Evolutionary conservation across 2,113 vertebrate genomes (phyloP), one percentile per base, ranked within the genome.

Genomic region (Odocoileus hemionus): DNA sequence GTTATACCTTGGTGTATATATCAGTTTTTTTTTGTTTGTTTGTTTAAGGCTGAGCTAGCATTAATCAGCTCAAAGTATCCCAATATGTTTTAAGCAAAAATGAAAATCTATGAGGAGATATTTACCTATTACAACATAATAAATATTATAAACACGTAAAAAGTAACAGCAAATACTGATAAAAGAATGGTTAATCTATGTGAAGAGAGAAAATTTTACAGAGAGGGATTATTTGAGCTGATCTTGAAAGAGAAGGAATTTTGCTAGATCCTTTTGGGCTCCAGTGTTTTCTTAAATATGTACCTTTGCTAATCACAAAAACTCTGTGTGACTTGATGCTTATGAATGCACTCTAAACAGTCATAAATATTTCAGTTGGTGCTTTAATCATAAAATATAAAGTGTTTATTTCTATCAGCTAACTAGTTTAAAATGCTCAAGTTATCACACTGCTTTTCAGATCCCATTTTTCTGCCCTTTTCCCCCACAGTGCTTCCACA

Each of bases 221-320:
- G 52, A 70, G 5, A 17, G 4, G 21, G 7, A 30, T 82, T 95
- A 82, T 39, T 76, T 43, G 67, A 96, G 52, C 14, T 93, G 58
- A 33, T 17, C 43, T 50, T 93, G 28, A 47, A 95, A 85, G 25
- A 90, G 11, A 43, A 84, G 50, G 9, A 88, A 5, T 85, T 87
- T n/a, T 61, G 43, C 16, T 43, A 79, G 16, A 45, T 82, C 8
- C 15, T 50, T 60, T 74, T 26, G 52, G 67, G 6, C 33, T 74
- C 47, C 33, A 61, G 52, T 55, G 8, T 78, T 91, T 39, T 93
- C 83, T 93, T 45, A 16, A 94, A 93, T 33, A 76, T 5, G 1
- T 76, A 76, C 61, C 50, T 96, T 58, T 82, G 39, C 17, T 96
- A 94, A 96, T 55, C 55, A 76, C 26, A n/a, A 95, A 95, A 88